Conservation (phyloP, 2,113 vertebrate genomes). For the Hyperoodon ampullatus region DNA sequence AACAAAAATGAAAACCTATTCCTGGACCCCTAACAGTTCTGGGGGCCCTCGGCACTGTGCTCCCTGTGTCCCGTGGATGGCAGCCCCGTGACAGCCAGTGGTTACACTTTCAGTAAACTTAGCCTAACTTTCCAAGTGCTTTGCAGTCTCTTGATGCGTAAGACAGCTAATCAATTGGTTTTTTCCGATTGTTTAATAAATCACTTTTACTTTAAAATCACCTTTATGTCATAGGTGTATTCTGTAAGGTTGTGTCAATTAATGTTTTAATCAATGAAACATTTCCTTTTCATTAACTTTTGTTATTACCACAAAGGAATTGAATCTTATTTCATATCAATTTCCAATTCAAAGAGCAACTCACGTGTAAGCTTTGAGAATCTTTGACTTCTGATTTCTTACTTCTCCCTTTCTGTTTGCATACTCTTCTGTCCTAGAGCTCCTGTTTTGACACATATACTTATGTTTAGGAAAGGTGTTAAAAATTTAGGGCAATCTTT, state of each 20-base stretch:
- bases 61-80: background rate
- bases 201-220: conserved; percentile 8
- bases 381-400: background rate
- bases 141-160: background rate
- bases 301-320: background rate
- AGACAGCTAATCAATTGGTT: background rate
- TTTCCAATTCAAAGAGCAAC: background rate
- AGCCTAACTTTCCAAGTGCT: background rate
- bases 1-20: background rate
- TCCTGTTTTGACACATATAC: background rate
- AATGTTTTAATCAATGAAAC: conserved; percentile 21
- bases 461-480: background rate
- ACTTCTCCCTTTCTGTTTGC: background rate
- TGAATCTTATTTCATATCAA: background rate
- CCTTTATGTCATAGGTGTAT: background rate
- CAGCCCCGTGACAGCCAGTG: background rate
- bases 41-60: background rate
- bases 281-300: background rate
- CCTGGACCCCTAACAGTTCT: background rate
- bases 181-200: background rate
- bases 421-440: background rate
- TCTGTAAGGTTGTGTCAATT: background rate
- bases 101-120: background rate
- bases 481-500: background rate
- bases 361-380: background rate